Percentiles rank a stretch among this genome's conserved stretches.
These are phyloP conservation scores for Cephalopterus ornatus DNA, from an alignment of 2,113 vertebrate genomes.

Conservation along the genomic window DNA sequence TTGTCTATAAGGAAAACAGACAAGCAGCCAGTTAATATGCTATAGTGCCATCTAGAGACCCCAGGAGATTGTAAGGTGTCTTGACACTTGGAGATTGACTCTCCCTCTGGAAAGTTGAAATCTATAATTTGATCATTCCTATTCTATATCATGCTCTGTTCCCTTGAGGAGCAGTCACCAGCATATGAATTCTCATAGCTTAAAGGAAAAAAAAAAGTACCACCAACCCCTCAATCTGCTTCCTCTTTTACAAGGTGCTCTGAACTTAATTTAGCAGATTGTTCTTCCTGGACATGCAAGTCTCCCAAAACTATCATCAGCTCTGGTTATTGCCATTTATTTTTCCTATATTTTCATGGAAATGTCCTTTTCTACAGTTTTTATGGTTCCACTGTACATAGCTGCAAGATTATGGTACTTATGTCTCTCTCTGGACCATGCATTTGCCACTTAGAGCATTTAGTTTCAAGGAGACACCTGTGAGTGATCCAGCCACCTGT, in stretches of 20 bases:
- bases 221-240: neutral
- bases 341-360: neutral
- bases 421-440: neutral
- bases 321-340: neutral
- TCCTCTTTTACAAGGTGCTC: neutral
- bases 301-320: neutral
- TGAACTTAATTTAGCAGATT: conserved; percentile 2
- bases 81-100: neutral
- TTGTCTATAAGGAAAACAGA: neutral
- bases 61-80: neutral
- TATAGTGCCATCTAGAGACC: neutral
- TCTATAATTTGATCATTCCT: neutral
- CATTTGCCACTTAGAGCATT: neutral
- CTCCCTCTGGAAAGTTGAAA: neutral
- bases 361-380: neutral
- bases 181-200: neutral
- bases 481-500: neutral
- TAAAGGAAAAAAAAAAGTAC: neutral
- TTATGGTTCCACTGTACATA: neutral
- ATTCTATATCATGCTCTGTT: neutral
- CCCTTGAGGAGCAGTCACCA: neutral
- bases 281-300: neutral
- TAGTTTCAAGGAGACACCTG: neutral
- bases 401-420: neutral
- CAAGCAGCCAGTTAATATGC: neutral